phyloP scores from a whole-genome alignment of 2,113 vertebrate genomes.

The Arvicanthis niloticus region DNA sequence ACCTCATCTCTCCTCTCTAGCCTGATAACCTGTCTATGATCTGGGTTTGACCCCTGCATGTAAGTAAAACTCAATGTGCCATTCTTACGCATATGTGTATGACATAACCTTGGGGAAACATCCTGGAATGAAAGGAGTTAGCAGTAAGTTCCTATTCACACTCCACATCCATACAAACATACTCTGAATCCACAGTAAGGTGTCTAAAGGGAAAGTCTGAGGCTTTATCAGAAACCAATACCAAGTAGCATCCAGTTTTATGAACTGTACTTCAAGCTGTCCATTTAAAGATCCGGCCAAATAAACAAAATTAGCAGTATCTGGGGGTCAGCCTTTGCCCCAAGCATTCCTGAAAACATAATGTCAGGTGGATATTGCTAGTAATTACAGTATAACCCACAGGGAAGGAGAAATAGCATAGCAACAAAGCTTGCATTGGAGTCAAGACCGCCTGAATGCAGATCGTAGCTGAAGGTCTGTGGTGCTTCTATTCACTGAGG shows the following conservation, averaged over 20 bases:
- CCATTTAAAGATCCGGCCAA: conserved; percentile 16
- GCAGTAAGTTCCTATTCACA: background rate
- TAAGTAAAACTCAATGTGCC: background rate
- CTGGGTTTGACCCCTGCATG: background rate
- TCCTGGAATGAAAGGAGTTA: background rate
- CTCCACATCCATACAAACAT: background rate
- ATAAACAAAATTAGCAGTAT: conserved; percentile 1
- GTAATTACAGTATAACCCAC: background rate
- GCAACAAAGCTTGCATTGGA: background rate
- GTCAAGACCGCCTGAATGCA: conserved; percentile 38
- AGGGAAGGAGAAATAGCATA: background rate
- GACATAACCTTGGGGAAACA: background rate
- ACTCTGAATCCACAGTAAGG: conserved; percentile 15
- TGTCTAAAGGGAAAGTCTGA: background rate
- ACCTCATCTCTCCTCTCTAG: conserved; percentile 6
- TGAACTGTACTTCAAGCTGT: conserved; percentile 31
- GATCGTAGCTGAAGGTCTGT: background rate
- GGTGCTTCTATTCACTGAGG: background rate
- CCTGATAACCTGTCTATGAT: background rate
- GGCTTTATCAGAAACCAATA: conserved; percentile 23
- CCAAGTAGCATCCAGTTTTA: background rate
- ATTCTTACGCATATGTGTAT: background rate
- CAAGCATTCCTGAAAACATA: background rate
- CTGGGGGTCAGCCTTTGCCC: background rate
- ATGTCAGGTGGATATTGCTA: background rate